Base-by-base conservation (phyloP, 2,113 vertebrate genomes). In the Drymodes brunneopygia region DNA sequence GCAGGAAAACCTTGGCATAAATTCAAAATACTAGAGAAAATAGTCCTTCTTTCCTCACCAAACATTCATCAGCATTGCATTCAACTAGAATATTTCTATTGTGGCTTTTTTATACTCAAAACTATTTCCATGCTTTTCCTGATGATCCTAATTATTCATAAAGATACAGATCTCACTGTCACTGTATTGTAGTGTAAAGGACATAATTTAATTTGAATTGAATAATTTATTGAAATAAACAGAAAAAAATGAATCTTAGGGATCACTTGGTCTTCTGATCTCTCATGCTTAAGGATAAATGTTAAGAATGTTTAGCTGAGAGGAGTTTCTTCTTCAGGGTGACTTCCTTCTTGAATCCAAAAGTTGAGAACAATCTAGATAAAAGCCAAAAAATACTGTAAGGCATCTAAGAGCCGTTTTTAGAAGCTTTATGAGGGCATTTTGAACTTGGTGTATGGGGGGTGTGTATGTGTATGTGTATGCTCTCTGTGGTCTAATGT, bases 401-500 rank as follows among this genome's bases (percentile, higher is more conserved):
- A 75, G 9, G 3, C 1, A 7, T 23, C 25, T 56, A 15, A 29
- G 15, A 54, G 6, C 2, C 28, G 6, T 13, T 77, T 75, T 89
- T 33, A 25, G 16, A 67, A n/a, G 8, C 2, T 44, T 86, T 70
- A 51, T 61, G 1, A 31, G 38, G 20, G 33, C 1, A 44, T 74
- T 62, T 75, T 86, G 36, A 53, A 35, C 5, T 10, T 17, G 3
- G 5, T 74, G 12, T 36, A 19, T 29, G 7, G 6, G n/a, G n/a
- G n/a, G n/a, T n/a, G n/a, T n/a, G n/a, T n/a, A n/a, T n/a, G n/a
- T n/a, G n/a, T n/a, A n/a, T n/a, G n/a, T n/a, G n/a, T n/a, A n/a
- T n/a, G n/a, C n/a, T n/a, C n/a, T n/a, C n/a, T n/a, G n/a, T 65
- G 12, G 9, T 79, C 12, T 35, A 27, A 73, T 0, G 0, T 14